Base-by-base conservation (phyloP, 2,113 vertebrate species). In the Cyphomyrus plagiostoma region DNA sequence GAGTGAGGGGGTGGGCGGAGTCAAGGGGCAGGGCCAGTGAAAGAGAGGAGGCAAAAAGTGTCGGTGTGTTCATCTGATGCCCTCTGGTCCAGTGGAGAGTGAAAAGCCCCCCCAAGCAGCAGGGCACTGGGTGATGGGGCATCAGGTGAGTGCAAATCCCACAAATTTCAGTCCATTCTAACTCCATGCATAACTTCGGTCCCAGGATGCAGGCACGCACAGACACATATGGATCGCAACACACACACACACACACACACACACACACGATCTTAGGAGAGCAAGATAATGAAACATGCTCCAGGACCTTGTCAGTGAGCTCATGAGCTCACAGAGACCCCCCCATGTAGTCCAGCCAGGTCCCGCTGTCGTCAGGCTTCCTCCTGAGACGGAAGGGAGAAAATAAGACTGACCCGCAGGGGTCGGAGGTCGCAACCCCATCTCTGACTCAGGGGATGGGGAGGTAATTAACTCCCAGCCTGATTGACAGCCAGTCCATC, bases 401-500 rank as follows among this genome's bases (percentile, higher is more conserved):
- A 89, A 90, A 90, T 88, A 91, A 48, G 90, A 89, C 90, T 85
- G 89, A 92, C 93, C 90, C 87, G 94, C 88, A 88, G 62, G 52
- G 96, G 95, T 96, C 95, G 96, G 93, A 95, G 96, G 94, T 95
- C 94, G 91, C 93, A 94, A 95, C 95, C 94, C 93, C 93, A 91
- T 92, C 94, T 95, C 94, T 94, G 93, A 95, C 94, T 91, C 93
- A 94, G 92, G 23, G 95, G 94, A 92, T 35, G 88, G 94, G 91
- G 49, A 94, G 93, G 95, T 96, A 96, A 96, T 96, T 96, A 96
- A 96, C 93, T 94, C 86, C 45, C 88, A 88, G 89, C 89, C 52
- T 95, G 96, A 96, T 94, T 96, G 96, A 96, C 96, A 96, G 94
- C 93, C 94, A 94, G 93, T 94, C 94, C 92, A 94, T 93, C 90